Evolutionary conservation across 2,797 vertebrate genomes (phyloP).

Genomic region (Kryptopterus vitreolus): DNA sequence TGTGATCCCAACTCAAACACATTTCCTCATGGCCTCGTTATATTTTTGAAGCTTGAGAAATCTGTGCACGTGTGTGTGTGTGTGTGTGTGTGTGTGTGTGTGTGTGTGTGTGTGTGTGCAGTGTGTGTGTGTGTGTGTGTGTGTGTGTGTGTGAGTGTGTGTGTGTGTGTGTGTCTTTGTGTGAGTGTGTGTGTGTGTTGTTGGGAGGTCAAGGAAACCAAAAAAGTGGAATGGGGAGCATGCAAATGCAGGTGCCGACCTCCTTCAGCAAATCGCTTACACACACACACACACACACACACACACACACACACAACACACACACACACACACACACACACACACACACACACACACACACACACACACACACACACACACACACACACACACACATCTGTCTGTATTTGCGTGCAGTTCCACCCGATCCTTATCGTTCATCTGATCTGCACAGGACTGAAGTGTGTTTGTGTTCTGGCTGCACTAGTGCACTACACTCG

Average conservation of each 20-base stretch:
- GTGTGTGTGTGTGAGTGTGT: no score
- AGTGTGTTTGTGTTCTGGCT: slow-evolving; percentile 60
- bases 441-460: slow-evolving; percentile 53
- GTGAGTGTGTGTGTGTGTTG: no score
- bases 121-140: no score
- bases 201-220: slow-evolving; percentile 45
- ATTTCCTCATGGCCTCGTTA: slow-evolving; percentile 52
- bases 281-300: slow-evolving; percentile 6
- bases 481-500: slow-evolving; percentile 37
- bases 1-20: slow-evolving; percentile 73
- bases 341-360: slow-evolving; percentile 8
- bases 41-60: slow-evolving; percentile 65
- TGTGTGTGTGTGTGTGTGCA: no score
- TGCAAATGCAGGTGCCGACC: slow-evolving; percentile 75
- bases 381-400: slow-evolving; percentile 66
- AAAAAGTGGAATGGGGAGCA: slow-evolving; percentile 25
- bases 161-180: no score
- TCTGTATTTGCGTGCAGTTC: slow-evolving; percentile 72
- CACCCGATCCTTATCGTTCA: slow-evolving; percentile 69
- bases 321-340: slow-evolving; percentile 18
- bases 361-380: slow-evolving; percentile 21
- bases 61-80: slow-evolving; percentile 54
- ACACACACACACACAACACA: slow-evolving; percentile 12
- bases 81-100: not conserved
- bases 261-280: slow-evolving; percentile 10